These are phyloP conservation scores for Encarsia formosa DNA, from an alignment of 2,888 invertebrate species.

Conservation along the genomic window DNA sequence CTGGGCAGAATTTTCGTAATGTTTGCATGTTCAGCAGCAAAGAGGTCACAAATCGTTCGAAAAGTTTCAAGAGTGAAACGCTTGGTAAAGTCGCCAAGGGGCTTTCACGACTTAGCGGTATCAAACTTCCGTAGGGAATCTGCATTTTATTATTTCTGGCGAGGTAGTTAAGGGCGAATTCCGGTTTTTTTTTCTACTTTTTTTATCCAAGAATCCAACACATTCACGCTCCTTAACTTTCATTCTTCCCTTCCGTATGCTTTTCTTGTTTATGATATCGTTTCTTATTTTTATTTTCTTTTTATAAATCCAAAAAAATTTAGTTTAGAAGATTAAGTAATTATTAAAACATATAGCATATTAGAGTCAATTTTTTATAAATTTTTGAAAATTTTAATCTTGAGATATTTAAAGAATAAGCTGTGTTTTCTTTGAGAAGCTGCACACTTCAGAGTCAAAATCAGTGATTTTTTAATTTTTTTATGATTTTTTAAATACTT, in stretches of 20 bases:
- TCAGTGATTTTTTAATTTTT: no score
- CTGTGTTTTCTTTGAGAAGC: no score
- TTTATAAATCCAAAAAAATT: not conserved
- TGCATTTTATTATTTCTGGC: constrained; percentile 48
- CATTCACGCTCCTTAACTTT: constrained; percentile 26
- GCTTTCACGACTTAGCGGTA: constrained; percentile 13
- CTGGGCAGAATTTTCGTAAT: constrained; percentile 14
- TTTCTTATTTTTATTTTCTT: not conserved
- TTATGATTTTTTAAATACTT: no score
- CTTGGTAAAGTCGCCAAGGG: constrained; percentile 24
- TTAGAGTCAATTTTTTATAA: not conserved
- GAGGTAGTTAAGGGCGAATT: constrained; percentile 40
- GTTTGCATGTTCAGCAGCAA: constrained; percentile 24
- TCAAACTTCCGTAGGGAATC: constrained; percentile 34
- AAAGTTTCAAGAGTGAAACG: constrained; percentile 25
- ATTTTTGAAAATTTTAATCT: not conserved
- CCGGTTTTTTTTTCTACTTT: constrained; percentile 20
- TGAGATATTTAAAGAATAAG: no score
- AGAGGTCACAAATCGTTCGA: constrained; percentile 24
- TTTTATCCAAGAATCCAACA: constrained; percentile 15
- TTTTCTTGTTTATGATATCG: not conserved
- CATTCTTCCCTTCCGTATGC: constrained; percentile 16
- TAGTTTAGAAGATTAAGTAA: not conserved
- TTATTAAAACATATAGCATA: no score
- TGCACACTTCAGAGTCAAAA: no score